A percentile compares a stretch with the other conserved stretches of the same genome.
phyloP scores from a whole-genome alignment of 2,113 vertebrate genomes.

The Aphelocoma coerulescens region DNA sequence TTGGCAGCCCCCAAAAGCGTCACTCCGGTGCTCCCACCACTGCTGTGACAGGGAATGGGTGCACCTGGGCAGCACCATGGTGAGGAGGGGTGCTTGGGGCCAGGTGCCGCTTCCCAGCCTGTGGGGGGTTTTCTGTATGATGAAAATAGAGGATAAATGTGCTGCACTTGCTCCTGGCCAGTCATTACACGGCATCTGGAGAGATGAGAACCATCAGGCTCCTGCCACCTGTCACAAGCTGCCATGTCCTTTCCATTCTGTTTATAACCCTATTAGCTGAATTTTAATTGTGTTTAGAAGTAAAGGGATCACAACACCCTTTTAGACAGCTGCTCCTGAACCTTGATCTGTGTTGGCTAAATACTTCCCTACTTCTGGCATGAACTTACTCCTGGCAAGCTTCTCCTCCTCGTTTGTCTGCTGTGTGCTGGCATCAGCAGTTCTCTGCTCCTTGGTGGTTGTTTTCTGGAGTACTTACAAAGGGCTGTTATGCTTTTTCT shows the following conservation, averaged over 20 bases:
- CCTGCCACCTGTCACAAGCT: not conserved
- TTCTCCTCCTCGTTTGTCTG: not conserved
- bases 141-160: not conserved
- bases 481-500: not conserved
- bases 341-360: not conserved
- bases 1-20: not conserved
- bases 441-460: not conserved
- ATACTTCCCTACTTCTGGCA: not conserved
- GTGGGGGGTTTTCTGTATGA: not conserved
- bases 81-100: not conserved
- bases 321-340: not conserved
- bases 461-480: not conserved
- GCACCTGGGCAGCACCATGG: not conserved
- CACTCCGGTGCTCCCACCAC: fast-evolving
- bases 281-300: not conserved
- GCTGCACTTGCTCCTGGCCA: not conserved
- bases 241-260: not conserved
- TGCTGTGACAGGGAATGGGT: not conserved
- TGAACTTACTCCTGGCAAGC: slow-evolving; percentile 4
- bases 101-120: not conserved
- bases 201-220: not conserved
- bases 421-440: slow-evolving; percentile 20
- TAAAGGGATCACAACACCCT: not conserved
- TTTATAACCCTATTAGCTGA: not conserved
- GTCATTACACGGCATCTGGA: not conserved